Conservation (phyloP, 2,888 invertebrate genomes). For the Bimastos eiseni region DNA sequence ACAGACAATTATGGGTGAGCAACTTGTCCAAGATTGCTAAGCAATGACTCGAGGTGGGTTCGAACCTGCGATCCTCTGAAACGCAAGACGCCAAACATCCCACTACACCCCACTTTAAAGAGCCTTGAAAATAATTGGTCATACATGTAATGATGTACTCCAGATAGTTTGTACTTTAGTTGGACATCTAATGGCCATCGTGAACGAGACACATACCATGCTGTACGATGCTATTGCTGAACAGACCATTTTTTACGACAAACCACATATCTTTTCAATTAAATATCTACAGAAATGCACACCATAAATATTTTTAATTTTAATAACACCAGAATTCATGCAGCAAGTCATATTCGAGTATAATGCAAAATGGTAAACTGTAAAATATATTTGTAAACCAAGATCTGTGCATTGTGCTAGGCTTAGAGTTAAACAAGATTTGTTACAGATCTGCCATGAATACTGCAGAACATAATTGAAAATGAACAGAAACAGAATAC, state of each 20-base stretch:
- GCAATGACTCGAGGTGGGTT: no score
- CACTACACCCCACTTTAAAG: no score
- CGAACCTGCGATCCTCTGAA: no score
- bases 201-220: not conserved
- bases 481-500: not conserved
- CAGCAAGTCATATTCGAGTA: not conserved
- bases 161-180: no score
- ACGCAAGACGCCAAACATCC: no score
- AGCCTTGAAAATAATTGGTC: not conserved
- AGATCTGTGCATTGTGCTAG: not conserved
- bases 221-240: not conserved
- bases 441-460: conserved; percentile 13
- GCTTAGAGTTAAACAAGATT: not conserved
- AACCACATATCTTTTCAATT: not conserved
- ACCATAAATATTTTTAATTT: not conserved
- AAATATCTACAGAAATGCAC: not conserved
- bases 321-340: not conserved
- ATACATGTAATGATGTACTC: not conserved
- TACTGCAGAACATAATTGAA: not conserved
- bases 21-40: no score
- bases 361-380: not conserved
- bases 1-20: no score
- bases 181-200: not conserved
- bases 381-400: not conserved
- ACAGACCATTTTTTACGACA: not conserved